Evolutionary conservation across 2,888 invertebrate species (phyloP), one percentile per base, ranked within the genome.

Genomic region (Laothoe populi): DNA sequence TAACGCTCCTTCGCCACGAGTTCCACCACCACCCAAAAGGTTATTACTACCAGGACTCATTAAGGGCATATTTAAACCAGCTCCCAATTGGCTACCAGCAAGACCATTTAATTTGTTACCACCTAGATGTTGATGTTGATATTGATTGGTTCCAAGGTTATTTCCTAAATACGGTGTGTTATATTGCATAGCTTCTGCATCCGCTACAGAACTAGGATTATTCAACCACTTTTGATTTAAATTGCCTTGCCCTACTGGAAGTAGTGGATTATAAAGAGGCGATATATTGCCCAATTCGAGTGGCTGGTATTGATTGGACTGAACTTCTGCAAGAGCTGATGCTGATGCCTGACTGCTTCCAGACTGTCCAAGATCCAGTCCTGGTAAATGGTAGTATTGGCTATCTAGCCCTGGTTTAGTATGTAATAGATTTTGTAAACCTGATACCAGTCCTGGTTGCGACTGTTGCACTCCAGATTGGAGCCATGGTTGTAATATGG

Each of bases 281-380:
- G 19, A 44, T 49, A n/a, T 35, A 19, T 1, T 24, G 23, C 11
- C 31, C 16, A 35, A 31, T 4, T 53, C 24, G 10, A 8, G 19
- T 11, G 10, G 5, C 26, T 53, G 53, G 35, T 31, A 31, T 8
- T 53, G 53, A 35, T 16, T 45, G 13, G 46, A 59, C 11, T 48
- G 57, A 8, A 61, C 63, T n/a, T 63, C 59, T 19, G 64, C 62
- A 38, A 53, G 35, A 48, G 61, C 61, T 21, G 38, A 48, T 38
- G 60, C 61, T 35, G 38, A 48, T 48, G 60, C 53, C 49, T 62
- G 66, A 31, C 45, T 38, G 16, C 57, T n/a, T 31, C 57, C 60
- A 58, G 62, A 31, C 11, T 38, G 24, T 23, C 38, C 40, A 40
- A 24, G 16, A 8, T 35, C 35, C 35, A 5, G 16, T 8, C 49